phyloP scores from a whole-genome alignment of 2,888 invertebrate genomes.

The Malachius bipustulatus region DNA sequence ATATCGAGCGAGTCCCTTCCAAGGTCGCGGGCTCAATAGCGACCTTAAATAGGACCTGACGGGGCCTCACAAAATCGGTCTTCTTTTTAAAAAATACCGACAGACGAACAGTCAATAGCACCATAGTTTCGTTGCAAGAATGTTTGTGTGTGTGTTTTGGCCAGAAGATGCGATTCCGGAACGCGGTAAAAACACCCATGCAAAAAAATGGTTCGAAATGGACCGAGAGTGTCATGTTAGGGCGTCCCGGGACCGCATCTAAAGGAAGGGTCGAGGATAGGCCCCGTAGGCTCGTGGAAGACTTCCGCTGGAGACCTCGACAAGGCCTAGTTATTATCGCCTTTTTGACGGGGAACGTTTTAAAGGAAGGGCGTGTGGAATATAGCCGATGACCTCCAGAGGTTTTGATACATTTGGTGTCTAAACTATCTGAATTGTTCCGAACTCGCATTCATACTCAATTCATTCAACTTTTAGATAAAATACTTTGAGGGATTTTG shows the following conservation, averaged over 20 bases:
- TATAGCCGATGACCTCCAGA: conserved; percentile 24
- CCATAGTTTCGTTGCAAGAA: conserved; percentile 39
- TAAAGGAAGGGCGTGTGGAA: conserved; percentile 10
- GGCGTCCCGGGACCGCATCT: too few relatives aligned
- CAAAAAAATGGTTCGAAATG: too few relatives aligned
- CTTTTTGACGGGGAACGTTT: too few relatives aligned
- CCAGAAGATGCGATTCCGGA: too few relatives aligned
- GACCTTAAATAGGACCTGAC: conserved; percentile 23
- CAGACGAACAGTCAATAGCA: conserved; percentile 35
- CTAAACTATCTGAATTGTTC: conserved; percentile 22
- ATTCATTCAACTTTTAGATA: not conserved
- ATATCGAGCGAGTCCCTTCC: conserved; percentile 30
- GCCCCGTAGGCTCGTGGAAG: conserved; percentile 37
- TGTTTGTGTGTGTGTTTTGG: too few relatives aligned
- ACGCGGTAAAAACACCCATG: too few relatives aligned
- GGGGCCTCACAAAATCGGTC: conserved; percentile 22
- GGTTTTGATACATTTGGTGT: conserved; percentile 28
- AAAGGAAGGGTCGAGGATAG: conserved; percentile 27
- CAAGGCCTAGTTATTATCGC: conserved; percentile 24
- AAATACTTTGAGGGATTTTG: too few relatives aligned
- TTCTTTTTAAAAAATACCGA: conserved; percentile 14
- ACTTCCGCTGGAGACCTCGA: conserved; percentile 36
- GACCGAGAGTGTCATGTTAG: too few relatives aligned
- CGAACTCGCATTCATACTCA: not conserved
- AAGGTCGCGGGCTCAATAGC: conserved; percentile 33